Percentiles rank a stretch among this genome's conserved stretches.
Conservation (phyloP, 2,113 vertebrate genomes). For the Xenus cinereus region DNA sequence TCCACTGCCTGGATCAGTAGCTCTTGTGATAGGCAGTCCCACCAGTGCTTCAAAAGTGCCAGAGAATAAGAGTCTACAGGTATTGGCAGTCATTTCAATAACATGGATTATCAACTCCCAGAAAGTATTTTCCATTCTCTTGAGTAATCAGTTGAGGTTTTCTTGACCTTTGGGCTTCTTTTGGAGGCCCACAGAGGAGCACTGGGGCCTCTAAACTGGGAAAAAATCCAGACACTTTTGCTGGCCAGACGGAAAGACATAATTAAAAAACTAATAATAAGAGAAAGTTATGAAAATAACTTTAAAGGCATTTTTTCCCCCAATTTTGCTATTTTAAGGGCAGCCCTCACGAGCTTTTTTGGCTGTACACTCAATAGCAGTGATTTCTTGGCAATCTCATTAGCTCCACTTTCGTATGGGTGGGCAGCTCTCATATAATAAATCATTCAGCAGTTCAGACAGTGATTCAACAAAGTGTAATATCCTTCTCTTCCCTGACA, state of each 20-base stretch:
- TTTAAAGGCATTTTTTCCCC: background rate
- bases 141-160: background rate
- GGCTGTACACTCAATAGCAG: background rate
- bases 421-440: background rate
- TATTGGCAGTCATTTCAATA: background rate
- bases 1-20: background rate
- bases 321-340: background rate
- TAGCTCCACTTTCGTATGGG: background rate
- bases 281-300: conserved; percentile 10
- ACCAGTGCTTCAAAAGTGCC: background rate
- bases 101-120: background rate
- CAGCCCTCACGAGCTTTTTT: background rate
- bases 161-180: background rate
- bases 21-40: background rate
- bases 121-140: background rate
- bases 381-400: background rate
- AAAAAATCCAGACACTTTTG: background rate
- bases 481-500: background rate
- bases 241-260: background rate
- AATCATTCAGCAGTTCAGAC: background rate
- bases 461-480: background rate
- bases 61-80: background rate
- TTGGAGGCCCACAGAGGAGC: background rate
- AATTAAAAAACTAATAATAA: conserved; percentile 13
- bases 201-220: background rate